A percentile compares a stretch with the other conserved stretches of the same genome.
These are phyloP conservation scores for Vulpes vulpes DNA, from an alignment of 2,113 vertebrate genomes.

Conservation along the genomic window DNA sequence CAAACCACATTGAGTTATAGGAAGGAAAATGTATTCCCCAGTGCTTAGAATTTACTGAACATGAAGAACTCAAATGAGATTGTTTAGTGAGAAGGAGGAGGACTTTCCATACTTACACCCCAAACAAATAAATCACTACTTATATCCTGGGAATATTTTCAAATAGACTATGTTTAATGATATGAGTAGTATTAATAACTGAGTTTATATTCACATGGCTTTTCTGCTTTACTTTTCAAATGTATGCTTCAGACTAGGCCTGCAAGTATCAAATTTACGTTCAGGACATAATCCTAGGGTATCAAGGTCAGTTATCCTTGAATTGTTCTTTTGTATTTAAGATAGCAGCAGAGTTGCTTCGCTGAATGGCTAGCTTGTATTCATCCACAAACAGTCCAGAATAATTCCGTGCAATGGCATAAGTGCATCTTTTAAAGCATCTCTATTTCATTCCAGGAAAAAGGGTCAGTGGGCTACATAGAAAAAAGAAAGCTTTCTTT, in stretches of 20 bases:
- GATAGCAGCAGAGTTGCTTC: neutral
- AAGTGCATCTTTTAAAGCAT: neutral
- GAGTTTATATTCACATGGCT: slow-evolving; percentile 47
- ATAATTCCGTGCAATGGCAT: neutral
- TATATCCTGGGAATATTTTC: slow-evolving; percentile 20
- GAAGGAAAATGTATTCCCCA: slow-evolving; percentile 64
- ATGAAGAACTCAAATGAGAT: neutral
- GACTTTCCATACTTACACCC: neutral
- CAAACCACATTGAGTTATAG: slow-evolving; percentile 65
- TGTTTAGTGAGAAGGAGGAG: slow-evolving; percentile 41
- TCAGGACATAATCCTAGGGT: neutral
- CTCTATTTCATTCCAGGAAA: neutral
- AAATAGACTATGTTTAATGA: slow-evolving; percentile 37
- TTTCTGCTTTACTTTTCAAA: slow-evolving; percentile 53
- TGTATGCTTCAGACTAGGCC: neutral
- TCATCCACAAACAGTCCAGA: neutral
- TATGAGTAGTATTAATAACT: slow-evolving; percentile 62
- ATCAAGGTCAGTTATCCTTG: slow-evolving; percentile 74
- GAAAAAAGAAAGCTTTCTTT: neutral
- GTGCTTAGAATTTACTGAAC: slow-evolving; percentile 72
- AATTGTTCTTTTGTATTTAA: slow-evolving; percentile 70
- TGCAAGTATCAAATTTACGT: neutral
- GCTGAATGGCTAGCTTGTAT: neutral
- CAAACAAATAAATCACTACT: slow-evolving; percentile 71
- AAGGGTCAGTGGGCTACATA: neutral